phyloP scores from a whole-genome alignment of 2,113 vertebrate genomes.

The Ariopsis seemanni region DNA sequence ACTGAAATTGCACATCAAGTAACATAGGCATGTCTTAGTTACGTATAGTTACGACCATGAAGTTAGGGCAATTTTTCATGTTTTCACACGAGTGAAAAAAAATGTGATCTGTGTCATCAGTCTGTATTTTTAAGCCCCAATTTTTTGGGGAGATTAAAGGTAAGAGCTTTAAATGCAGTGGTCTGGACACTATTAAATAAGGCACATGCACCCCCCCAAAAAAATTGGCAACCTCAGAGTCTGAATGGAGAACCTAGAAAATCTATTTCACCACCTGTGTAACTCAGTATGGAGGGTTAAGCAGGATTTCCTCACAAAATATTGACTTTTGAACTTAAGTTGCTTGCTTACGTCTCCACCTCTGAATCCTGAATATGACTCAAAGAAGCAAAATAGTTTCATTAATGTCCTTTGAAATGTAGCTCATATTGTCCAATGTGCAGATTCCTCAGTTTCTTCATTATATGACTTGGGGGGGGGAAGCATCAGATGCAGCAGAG shows the following conservation, averaged over 20 bases:
- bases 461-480: conserved; percentile 66
- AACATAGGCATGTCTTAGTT: not conserved
- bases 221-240: not conserved
- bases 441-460: conserved; percentile 63
- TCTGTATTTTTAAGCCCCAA: not conserved
- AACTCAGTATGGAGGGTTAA: not conserved
- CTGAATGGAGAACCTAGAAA: not conserved
- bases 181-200: not conserved
- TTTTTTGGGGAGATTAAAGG: not conserved
- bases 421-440: conserved; percentile 57
- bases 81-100: not conserved
- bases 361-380: not conserved
- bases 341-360: not conserved
- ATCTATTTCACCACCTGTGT: not conserved
- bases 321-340: not conserved
- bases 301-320: not conserved
- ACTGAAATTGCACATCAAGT: not conserved
- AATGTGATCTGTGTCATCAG: not conserved
- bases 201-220: not conserved
- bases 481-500: conserved; percentile 72
- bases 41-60: not conserved
- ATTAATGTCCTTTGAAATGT: conserved; percentile 48
- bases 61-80: not conserved
- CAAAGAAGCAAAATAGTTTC: conserved; percentile 27
- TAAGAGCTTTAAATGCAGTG: not conserved